Evolutionary conservation across 2,797 vertebrate genomes (phyloP).

Genomic region (Leptatherina wallacei): DNA sequence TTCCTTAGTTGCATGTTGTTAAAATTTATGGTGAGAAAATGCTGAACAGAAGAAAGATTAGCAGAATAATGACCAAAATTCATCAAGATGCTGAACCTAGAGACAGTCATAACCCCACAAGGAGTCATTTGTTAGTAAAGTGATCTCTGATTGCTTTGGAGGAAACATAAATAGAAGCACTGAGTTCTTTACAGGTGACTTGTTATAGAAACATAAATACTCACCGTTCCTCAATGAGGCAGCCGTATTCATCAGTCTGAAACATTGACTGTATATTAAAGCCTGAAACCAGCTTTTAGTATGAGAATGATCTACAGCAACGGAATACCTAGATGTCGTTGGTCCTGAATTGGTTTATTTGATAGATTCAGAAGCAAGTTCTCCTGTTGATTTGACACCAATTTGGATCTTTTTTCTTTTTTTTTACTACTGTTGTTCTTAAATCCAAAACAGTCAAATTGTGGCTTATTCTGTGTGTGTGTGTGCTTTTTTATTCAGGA

Average conservation of each 20-base stretch:
- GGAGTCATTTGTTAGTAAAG: background rate
- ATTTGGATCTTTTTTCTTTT: too few species aligned
- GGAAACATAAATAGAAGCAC: background rate
- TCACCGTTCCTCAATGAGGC: too few species aligned
- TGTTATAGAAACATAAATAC: background rate
- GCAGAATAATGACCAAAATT: background rate
- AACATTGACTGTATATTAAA: too few species aligned
- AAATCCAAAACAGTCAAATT: background rate
- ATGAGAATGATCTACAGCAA: too few species aligned
- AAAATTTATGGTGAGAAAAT: background rate
- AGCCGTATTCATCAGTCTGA: too few species aligned
- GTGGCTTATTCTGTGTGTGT: background rate
- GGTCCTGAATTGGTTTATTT: too few species aligned
- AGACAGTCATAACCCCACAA: background rate
- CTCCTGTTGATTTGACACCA: too few species aligned
- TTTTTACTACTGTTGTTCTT: background rate
- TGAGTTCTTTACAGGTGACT: background rate
- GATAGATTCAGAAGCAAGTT: too few species aligned
- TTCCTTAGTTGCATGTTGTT: too few species aligned
- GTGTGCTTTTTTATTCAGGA: constrained; percentile 81
- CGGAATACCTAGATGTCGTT: too few species aligned
- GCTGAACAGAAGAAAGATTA: background rate
- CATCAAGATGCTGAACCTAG: background rate
- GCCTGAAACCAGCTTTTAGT: background rate
- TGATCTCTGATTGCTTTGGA: background rate